Evolutionary conservation across 35 echinoderm and acorn worm species (phyloP).

Genomic region (Amphiura filiformis): DNA sequence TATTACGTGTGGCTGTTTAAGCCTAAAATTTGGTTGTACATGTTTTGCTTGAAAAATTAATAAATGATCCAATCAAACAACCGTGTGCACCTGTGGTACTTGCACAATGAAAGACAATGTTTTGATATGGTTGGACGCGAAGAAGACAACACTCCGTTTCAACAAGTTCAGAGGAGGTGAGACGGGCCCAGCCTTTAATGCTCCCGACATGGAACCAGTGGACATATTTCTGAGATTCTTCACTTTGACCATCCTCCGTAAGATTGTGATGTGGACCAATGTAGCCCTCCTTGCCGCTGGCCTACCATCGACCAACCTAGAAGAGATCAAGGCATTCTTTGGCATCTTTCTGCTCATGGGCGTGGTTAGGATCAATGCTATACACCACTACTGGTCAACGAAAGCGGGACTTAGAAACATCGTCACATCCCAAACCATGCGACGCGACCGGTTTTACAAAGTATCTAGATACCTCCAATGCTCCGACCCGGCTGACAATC

Average conservation of each 20-base stretch:
- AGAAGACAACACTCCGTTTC: no score
- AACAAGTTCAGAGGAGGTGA: no score
- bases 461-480: not conserved
- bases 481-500: not conserved
- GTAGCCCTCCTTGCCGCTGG: not conserved
- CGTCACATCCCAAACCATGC: not conserved
- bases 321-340: constrained; percentile 1
- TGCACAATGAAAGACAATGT: no score
- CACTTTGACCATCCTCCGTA: not conserved
- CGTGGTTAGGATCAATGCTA: not conserved
- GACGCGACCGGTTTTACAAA: not conserved
- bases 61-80: no score
- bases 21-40: no score
- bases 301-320: not conserved
- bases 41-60: no score
- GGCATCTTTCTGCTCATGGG: constrained; percentile 9
- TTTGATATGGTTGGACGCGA: no score
- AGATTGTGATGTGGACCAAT: constrained; percentile 11
- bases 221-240: not conserved
- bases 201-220: not conserved
- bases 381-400: constrained; percentile 2
- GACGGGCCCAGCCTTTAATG: not conserved
- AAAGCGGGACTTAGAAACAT: not conserved
- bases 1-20: no score
- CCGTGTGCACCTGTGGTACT: no score